phyloP scores from a whole-genome alignment of 2,888 invertebrate genomes.

The Brachylomia viminalis region DNA sequence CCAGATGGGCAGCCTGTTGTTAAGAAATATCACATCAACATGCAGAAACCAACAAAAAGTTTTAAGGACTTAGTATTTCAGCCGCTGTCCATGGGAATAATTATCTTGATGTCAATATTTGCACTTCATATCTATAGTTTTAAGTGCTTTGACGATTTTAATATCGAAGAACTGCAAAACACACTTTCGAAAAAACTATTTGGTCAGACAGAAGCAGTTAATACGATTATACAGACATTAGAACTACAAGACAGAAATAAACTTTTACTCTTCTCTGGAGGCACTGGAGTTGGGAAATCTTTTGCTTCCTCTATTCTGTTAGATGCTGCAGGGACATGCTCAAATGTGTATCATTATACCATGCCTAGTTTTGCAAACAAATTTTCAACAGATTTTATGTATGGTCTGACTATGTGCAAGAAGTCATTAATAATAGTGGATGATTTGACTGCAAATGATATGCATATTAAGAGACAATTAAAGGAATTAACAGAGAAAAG shows the following conservation, averaged over 20 bases:
- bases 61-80: slow-evolving; percentile 49
- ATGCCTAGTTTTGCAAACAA: slow-evolving; percentile 82
- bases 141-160: slow-evolving; percentile 76
- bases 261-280: slow-evolving; percentile 83
- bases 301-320: slow-evolving; percentile 80
- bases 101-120: slow-evolving; percentile 71
- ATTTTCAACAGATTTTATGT: slow-evolving; percentile 79
- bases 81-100: slow-evolving; percentile 58
- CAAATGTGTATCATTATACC: slow-evolving; percentile 85
- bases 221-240: slow-evolving; percentile 75
- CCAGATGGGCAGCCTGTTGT: slow-evolving; percentile 51
- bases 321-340: slow-evolving; percentile 73
- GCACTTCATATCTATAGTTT: slow-evolving; percentile 72
- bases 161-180: slow-evolving; percentile 69
- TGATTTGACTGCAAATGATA: slow-evolving; percentile 77
- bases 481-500: slow-evolving; percentile 77
- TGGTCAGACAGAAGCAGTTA: slow-evolving; percentile 80
- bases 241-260: slow-evolving; percentile 72
- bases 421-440: slow-evolving; percentile 82
- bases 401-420: slow-evolving; percentile 81
- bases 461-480: slow-evolving; percentile 72
- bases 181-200: slow-evolving; percentile 75
- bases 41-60: slow-evolving; percentile 61
- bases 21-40: slow-evolving; percentile 75
- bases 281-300: slow-evolving; percentile 88